phyloP scores from a whole-genome alignment of 2,888 invertebrate species.

The Embidobia sp. region DNA sequence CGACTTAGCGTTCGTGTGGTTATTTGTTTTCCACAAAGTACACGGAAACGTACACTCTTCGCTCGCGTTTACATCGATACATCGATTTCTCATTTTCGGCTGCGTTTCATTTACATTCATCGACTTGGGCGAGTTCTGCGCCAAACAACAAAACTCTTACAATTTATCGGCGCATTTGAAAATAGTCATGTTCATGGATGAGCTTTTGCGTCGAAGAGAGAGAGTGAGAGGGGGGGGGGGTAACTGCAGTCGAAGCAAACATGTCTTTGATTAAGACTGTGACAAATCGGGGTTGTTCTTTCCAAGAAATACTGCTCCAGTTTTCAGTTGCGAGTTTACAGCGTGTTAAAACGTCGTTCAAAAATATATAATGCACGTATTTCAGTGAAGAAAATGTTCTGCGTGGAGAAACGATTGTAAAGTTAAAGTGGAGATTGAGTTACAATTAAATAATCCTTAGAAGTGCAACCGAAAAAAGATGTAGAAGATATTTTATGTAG shows the following conservation, averaged over 20 bases:
- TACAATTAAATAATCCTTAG: too few species aligned
- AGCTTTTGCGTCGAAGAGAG: conserved; percentile 1
- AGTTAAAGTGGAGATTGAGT: too few species aligned
- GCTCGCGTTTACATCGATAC: conserved; percentile 9
- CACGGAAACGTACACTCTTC: conserved; percentile 2
- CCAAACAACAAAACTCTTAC: conserved; percentile 39
- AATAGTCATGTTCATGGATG: conserved; percentile 54
- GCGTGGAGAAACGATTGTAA: too few species aligned
- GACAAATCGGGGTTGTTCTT: conserved; percentile 12
- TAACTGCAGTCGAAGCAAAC: conserved; percentile 13
- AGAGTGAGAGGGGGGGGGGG: too few species aligned
- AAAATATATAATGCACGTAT: too few species aligned
- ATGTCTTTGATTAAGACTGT: conserved; percentile 14
- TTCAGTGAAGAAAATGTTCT: too few species aligned
- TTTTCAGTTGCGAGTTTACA: background rate
- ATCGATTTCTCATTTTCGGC: conserved; percentile 49
- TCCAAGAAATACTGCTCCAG: background rate
- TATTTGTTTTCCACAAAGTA: conserved; percentile 37
- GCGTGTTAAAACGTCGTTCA: background rate
- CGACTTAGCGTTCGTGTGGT: conserved; percentile 5
- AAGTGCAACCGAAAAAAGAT: too few species aligned
- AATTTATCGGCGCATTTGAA: conserved; percentile 43
- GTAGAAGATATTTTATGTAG: too few species aligned
- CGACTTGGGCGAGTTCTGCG: conserved; percentile 23
- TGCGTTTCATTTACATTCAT: conserved; percentile 48